These are phyloP conservation scores for Cephalopachus bancanus DNA, from an alignment of 2,797 vertebrate species.

Conservation along the genomic window DNA sequence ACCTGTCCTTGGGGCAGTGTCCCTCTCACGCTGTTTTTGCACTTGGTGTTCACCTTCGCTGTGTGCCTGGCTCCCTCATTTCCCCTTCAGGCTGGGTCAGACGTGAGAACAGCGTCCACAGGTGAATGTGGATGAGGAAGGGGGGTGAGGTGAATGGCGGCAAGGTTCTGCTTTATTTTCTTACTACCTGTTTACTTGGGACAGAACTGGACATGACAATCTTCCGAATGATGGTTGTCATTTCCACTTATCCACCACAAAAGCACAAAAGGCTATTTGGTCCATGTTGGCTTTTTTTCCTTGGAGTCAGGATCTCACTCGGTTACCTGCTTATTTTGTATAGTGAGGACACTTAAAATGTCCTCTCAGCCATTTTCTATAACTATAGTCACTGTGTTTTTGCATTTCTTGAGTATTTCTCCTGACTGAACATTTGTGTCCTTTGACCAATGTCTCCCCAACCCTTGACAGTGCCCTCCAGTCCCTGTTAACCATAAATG, in stretches of 20 bases:
- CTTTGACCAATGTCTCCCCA: background rate
- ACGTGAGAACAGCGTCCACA: background rate
- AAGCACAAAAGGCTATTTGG: background rate
- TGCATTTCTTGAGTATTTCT: background rate
- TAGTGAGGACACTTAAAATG: background rate
- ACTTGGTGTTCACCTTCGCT: background rate
- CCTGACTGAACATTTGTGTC: background rate
- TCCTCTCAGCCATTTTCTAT: background rate
- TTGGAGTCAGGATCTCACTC: too few relatives aligned
- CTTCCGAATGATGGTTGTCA: background rate
- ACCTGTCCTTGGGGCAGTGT: background rate
- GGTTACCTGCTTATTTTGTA: background rate
- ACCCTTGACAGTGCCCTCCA: too few relatives aligned
- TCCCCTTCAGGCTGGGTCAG: background rate
- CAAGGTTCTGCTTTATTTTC: background rate
- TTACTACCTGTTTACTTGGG: background rate
- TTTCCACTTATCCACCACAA: background rate
- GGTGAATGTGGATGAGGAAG: background rate
- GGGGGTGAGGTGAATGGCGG: background rate
- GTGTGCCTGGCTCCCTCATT: background rate
- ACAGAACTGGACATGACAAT: background rate
- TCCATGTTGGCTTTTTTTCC: too few relatives aligned
- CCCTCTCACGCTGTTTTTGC: too few relatives aligned
- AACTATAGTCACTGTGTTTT: background rate
- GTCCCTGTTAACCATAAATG: background rate